Percentiles rank a stretch among this genome's conserved stretches.
These are phyloP conservation scores for Zaprionus lachaisei DNA, from an alignment of 1,140 invertebrate species.

Conservation along the genomic window DNA sequence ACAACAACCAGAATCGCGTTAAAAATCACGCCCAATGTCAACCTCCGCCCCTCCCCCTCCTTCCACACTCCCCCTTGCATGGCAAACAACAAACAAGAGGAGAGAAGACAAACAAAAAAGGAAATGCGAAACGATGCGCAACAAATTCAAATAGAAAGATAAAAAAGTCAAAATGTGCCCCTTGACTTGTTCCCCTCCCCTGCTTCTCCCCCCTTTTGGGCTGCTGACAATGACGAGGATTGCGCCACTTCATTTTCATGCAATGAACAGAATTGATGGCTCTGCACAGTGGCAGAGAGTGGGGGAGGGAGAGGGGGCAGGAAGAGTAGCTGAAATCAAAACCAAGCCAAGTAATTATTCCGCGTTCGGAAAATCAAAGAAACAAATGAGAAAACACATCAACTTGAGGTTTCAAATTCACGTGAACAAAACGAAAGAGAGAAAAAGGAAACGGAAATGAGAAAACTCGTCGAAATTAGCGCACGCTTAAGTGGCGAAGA, in stretches of 20 bases:
- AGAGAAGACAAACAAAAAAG: constrained; percentile 3
- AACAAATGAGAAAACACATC: constrained; percentile 17
- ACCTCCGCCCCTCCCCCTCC: background rate
- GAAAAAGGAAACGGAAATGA: background rate
- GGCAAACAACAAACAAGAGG: constrained; percentile 5
- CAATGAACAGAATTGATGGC: constrained; percentile 25
- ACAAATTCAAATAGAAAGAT: constrained; percentile 78
- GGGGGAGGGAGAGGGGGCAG: no score
- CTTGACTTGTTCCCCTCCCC: constrained; percentile 32
- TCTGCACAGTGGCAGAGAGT: background rate
- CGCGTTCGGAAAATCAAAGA: constrained; percentile 8
- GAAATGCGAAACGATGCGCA: constrained; percentile 61
- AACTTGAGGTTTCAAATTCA: background rate
- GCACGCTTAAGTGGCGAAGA: background rate
- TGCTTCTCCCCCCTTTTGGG: background rate
- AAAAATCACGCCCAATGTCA: constrained; percentile 44
- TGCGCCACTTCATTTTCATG: constrained; percentile 45
- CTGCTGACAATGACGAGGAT: constrained; percentile 42
- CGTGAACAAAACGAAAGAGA: background rate
- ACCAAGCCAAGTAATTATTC: constrained; percentile 20
- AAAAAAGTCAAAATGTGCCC: constrained; percentile 66
- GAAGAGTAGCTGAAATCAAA: constrained; percentile 9
- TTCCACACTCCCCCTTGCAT: background rate
- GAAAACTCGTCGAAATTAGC: background rate
- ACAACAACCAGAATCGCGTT: constrained; percentile 17